These are phyloP conservation scores for Pleuronectes platessa DNA, from an alignment of 2,113 vertebrate species.

Conservation along the genomic window DNA sequence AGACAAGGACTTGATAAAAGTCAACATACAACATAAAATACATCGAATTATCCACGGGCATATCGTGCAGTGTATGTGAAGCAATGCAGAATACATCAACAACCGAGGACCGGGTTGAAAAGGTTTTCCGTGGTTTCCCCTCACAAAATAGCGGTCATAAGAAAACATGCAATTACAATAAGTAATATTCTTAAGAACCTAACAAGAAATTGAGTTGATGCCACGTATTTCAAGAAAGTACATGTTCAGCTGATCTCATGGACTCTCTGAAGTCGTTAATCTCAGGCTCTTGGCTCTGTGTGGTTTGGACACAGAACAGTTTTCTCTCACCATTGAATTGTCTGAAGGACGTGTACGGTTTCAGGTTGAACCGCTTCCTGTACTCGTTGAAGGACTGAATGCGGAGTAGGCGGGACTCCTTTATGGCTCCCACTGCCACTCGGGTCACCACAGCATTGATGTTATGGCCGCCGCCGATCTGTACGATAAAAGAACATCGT, in stretches of 20 bases:
- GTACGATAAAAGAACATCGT: background rate
- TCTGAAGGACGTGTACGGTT: constrained; percentile 68
- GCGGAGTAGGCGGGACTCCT: constrained; percentile 70
- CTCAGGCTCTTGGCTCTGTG: background rate
- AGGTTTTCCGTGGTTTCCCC: too few species aligned
- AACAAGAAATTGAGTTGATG: background rate
- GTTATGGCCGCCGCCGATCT: constrained; percentile 75
- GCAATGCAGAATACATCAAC: too few species aligned
- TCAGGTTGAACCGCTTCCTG: constrained; percentile 74
- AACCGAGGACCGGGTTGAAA: too few species aligned
- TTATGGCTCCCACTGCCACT: constrained; percentile 62
- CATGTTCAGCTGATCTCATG: constrained; percentile 4
- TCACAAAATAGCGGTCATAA: background rate
- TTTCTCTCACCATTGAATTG: constrained; percentile 66
- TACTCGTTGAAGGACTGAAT: constrained; percentile 77
- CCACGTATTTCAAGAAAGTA: constrained; percentile 11
- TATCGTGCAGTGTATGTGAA: too few species aligned
- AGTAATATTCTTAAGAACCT: background rate
- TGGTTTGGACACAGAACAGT: background rate
- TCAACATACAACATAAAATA: too few species aligned
- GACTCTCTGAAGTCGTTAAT: background rate
- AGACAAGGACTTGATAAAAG: too few species aligned
- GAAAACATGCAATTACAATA: background rate
- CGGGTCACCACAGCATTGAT: constrained; percentile 49
- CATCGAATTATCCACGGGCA: too few species aligned